Evolutionary conservation across 2,888 invertebrate genomes (phyloP).

Genomic region (Drosophila pseudotakahashii): DNA sequence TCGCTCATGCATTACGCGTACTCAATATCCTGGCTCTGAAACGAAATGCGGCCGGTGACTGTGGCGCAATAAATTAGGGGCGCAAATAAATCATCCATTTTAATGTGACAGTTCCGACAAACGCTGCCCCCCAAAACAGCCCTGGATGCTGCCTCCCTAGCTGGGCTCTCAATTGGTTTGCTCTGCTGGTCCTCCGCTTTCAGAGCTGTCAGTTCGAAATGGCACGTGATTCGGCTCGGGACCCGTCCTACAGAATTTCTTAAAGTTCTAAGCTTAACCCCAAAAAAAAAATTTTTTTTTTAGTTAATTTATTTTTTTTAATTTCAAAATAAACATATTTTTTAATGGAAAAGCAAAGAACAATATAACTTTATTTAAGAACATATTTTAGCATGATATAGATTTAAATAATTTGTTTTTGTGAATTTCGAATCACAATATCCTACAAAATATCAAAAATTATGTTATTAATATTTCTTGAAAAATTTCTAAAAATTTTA

Average conservation of each 20-base stretch:
- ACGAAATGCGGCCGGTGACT: slow-evolving; percentile 49
- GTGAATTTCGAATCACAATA: too few relatives aligned
- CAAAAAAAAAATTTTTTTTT: too few relatives aligned
- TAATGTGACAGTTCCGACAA: slow-evolving; percentile 82
- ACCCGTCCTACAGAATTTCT: too few relatives aligned
- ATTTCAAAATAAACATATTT: too few relatives aligned
- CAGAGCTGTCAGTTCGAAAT: slow-evolving; percentile 20
- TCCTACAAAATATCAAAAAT: too few relatives aligned
- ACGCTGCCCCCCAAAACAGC: slow-evolving; percentile 47
- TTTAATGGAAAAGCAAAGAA: too few relatives aligned
- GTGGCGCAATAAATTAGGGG: slow-evolving; percentile 78
- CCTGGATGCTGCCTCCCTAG: slow-evolving; percentile 4
- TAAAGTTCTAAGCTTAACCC: too few relatives aligned
- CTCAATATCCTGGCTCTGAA: slow-evolving; percentile 67
- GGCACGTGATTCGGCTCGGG: slow-evolving; percentile 2
- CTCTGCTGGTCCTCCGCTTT: slow-evolving; percentile 32
- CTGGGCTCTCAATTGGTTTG: slow-evolving; percentile 25
- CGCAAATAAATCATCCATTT: slow-evolving; percentile 82
- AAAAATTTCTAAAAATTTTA: too few relatives aligned
- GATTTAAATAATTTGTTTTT: too few relatives aligned
- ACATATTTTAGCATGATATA: too few relatives aligned
- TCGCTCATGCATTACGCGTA: slow-evolving; percentile 77
- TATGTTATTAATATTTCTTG: not conserved
- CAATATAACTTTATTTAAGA: too few relatives aligned
- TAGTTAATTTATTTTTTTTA: too few relatives aligned